Conservation (phyloP, 2,888 invertebrate species). For the Dasypolia templi region DNA sequence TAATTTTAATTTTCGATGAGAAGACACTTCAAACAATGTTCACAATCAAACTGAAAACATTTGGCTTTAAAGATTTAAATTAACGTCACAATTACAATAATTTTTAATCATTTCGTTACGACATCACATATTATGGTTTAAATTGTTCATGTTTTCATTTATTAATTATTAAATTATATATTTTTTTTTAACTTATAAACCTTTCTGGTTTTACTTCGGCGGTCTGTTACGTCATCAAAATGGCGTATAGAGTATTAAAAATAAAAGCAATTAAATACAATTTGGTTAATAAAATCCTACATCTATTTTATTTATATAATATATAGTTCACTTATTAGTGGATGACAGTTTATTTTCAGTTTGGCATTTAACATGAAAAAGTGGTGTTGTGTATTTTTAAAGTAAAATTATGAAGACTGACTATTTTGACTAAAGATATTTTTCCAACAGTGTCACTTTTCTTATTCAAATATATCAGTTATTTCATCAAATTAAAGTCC, state of each 20-base stretch:
- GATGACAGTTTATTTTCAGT: conserved; percentile 20
- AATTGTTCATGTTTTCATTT: conserved; percentile 50
- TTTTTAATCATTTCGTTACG: conserved; percentile 29
- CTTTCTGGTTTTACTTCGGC: conserved; percentile 66
- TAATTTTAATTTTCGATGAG: too few relatives aligned
- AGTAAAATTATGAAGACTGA: neutral
- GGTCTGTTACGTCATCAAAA: conserved; percentile 61
- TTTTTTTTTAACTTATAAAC: conserved; percentile 59
- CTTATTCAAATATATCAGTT: neutral
- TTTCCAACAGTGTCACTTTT: neutral
- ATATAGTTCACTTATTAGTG: conserved; percentile 51
- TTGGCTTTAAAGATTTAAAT: conserved; percentile 38
- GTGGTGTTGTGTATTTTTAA: neutral
- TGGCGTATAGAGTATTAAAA: conserved; percentile 68
- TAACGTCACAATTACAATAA: conserved; percentile 25
- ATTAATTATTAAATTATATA: conserved; percentile 38
- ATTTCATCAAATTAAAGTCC: neutral
- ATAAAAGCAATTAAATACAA: conserved; percentile 71
- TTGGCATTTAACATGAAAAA: neutral
- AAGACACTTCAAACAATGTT: conserved; percentile 54
- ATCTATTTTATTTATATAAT: conserved; percentile 67
- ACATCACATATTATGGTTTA: conserved; percentile 50
- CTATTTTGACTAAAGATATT: neutral
- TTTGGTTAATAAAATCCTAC: conserved; percentile 73
- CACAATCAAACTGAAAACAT: conserved; percentile 43